Evolutionary conservation across 2,113 vertebrate species (phyloP), one percentile per base, ranked within the genome.

Genomic region (Engystomops pustulosus): DNA sequence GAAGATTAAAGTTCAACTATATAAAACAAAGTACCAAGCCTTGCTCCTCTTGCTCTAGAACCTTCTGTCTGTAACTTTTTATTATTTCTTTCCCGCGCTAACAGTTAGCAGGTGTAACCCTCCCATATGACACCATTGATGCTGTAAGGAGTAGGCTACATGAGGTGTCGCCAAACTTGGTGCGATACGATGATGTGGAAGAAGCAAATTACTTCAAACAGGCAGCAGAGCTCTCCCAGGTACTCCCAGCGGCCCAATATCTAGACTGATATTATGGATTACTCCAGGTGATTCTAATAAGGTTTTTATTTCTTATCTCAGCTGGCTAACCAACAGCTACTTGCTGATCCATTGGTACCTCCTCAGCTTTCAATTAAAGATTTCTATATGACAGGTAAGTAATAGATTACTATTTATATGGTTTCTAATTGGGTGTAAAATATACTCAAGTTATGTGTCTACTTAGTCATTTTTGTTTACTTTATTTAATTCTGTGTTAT

Each of bases 301-400:
- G n/a, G 17, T 80, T 72, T 86, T 76, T 49, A 10, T 58, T 36
- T 86, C 32, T 81, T 75, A 53, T 45, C 86, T 79, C 60, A 99
- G 98, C 86, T 93, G 53, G 95, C 95, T 69, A 95, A 96, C 74
- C 97, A 98, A 85, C 91, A 96, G 41, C 90, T 99, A 84, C 90
- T 98, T 85, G 90, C 94, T 58, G 93, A 96, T 86, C 97, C 98
- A 82, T 94, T 99, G 85, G 90, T 98, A 79, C 96, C 98, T 30
- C 96, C 97, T 88, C 98, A 99, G 86, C 89, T 98, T 44, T 93
- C 97, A 53, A 95, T 95, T 84, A 98, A 96, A 89, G 98, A 99
- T 90, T 99, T 98, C 87, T 99, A 99, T 87, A 99, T 99, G 98
- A 99, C 98, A 89, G 98, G 98, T 98, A 90, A 11, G 89, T 86